Conservation (phyloP, 2,888 invertebrate genomes). For the Chaitophorus viminalis region DNA sequence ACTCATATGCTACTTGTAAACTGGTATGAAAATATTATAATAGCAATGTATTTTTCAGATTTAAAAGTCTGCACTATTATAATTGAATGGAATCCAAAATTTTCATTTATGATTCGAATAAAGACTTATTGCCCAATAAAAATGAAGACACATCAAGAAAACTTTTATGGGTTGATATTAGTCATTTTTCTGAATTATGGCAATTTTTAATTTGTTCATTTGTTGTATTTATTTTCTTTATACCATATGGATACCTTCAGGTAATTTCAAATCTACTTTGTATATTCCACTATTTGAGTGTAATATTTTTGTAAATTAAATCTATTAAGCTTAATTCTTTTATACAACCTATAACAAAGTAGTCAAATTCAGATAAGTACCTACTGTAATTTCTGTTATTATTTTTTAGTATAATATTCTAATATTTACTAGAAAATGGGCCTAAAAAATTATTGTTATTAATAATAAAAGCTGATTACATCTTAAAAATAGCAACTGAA, state of each 20-base stretch:
- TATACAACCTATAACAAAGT: too few species aligned
- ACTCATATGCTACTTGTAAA: too few species aligned
- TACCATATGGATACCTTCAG: constrained; percentile 90
- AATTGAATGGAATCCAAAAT: constrained; percentile 58
- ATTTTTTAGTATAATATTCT: too few species aligned
- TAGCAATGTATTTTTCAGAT: not conserved
- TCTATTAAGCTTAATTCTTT: too few species aligned
- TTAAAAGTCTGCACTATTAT: not conserved
- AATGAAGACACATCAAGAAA: constrained; percentile 47
- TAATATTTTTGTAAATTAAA: too few species aligned
- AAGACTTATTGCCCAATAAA: constrained; percentile 32
- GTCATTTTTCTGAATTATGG: constrained; percentile 73
- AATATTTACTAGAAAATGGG: too few species aligned
- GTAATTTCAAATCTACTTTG: constrained; percentile 66
- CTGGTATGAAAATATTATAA: too few species aligned
- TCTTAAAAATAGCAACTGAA: too few species aligned
- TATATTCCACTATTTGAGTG: not conserved
- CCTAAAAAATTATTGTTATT: too few species aligned
- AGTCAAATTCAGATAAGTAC: too few species aligned
- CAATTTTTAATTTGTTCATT: constrained; percentile 82
- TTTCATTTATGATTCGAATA: constrained; percentile 26
- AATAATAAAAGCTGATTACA: too few species aligned
- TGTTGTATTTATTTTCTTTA: constrained; percentile 87
- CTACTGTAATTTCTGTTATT: too few species aligned
- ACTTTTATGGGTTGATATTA: constrained; percentile 77